Conservation (phyloP, 92 coral and sea anemone genomes). For the Micromussa lordhowensis region DNA sequence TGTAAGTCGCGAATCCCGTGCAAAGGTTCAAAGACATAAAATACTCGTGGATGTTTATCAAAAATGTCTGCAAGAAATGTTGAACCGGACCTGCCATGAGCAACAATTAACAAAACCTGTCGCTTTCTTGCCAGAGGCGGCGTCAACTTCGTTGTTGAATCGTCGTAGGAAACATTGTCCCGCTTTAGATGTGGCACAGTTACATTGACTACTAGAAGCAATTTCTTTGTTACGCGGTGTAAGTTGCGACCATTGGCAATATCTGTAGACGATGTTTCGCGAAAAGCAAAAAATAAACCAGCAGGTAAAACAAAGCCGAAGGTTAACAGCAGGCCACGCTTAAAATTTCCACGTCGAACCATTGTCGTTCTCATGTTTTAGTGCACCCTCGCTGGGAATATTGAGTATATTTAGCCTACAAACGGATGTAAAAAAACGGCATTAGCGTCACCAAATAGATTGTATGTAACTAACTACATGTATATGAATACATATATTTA, state of each 20-base stretch:
- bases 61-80: slow-evolving; percentile 43
- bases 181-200: background rate
- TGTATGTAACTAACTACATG: background rate
- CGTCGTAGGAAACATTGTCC: background rate
- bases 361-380: background rate
- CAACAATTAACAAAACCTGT: slow-evolving; percentile 32
- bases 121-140: background rate
- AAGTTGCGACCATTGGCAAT: background rate
- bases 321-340: background rate
- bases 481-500: background rate
- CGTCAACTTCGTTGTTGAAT: background rate
- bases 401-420: background rate
- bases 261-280: slow-evolving; percentile 1
- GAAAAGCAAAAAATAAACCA: slow-evolving; percentile 10
- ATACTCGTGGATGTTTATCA: slow-evolving; percentile 48
- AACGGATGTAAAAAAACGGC: background rate
- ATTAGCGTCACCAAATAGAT: background rate
- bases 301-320: background rate
- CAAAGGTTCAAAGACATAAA: slow-evolving; percentile 54
- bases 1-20: background rate
- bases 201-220: background rate
- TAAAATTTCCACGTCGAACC: background rate
- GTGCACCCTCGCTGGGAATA: background rate
- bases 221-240: background rate
- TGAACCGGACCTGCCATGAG: slow-evolving; percentile 65